Conservation (phyloP, 2,113 vertebrate species). For the Laterallus jamaicensis region DNA sequence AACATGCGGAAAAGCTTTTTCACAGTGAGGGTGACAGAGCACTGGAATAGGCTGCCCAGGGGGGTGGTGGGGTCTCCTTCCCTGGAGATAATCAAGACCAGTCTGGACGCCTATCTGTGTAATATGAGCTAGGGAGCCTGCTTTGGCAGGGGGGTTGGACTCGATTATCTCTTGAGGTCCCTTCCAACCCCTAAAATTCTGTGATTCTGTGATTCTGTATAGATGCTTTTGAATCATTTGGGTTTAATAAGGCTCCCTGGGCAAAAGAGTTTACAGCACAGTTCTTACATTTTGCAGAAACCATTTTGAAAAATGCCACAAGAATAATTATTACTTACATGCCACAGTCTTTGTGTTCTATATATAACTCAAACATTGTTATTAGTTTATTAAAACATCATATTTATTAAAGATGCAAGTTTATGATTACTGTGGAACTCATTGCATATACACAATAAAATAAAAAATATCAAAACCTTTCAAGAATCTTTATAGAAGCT, state of each 20-base stretch:
- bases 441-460: neutral
- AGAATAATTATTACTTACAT: neutral
- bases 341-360: neutral
- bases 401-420: neutral
- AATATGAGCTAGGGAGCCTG: no score
- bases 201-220: no score
- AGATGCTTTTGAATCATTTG: neutral
- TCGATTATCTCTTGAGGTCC: no score
- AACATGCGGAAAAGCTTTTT: no score
- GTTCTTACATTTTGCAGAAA: constrained; percentile 42
- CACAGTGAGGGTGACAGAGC: no score
- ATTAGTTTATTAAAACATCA: neutral
- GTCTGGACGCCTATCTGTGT: no score
- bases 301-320: neutral
- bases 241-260: neutral
- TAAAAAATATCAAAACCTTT: neutral
- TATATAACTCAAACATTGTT: neutral
- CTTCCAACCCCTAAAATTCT: no score
- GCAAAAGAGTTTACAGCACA: constrained; percentile 2
- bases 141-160: no score
- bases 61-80: no score
- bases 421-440: neutral
- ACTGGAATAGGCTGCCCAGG: no score
- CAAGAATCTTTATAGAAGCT: neutral
- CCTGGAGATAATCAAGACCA: no score